Conservation (phyloP, 2,888 invertebrate species). For the Campoletis raptor region DNA sequence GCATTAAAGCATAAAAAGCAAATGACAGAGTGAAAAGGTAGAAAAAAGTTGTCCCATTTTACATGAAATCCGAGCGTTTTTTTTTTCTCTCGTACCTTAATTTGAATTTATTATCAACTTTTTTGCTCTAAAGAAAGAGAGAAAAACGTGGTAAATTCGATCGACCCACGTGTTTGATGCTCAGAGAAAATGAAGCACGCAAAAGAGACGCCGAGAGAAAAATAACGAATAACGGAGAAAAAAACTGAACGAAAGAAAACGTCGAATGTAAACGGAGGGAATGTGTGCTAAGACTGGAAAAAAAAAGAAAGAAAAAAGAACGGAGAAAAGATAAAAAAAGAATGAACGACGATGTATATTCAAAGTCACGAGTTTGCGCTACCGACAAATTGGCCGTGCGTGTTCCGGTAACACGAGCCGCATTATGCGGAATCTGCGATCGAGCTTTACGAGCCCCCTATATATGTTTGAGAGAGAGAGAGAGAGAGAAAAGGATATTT, state of each 20-base stretch:
- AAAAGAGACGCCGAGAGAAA: background rate
- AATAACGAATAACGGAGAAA: background rate
- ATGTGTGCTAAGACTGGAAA: slow-evolving; percentile 45
- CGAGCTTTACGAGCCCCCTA: slow-evolving; percentile 74
- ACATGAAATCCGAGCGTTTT: background rate
- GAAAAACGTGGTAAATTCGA: slow-evolving; percentile 9
- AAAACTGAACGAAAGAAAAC: slow-evolving; percentile 25
- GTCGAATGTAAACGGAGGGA: slow-evolving; percentile 40
- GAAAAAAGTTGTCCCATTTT: background rate
- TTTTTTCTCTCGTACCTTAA: slow-evolving; percentile 29
- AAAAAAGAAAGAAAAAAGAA: slow-evolving; percentile 9
- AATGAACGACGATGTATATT: slow-evolving; percentile 59
- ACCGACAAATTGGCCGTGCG: slow-evolving; percentile 80
- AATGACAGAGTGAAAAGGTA: background rate
- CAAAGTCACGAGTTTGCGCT: slow-evolving; percentile 75
- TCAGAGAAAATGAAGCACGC: background rate
- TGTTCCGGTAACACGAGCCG: slow-evolving; percentile 77
- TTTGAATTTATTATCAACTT: slow-evolving; percentile 59
- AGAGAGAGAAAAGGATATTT: background rate
- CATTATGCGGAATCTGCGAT: slow-evolving; percentile 78
- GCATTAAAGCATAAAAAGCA: background rate
- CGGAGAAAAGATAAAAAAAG: slow-evolving; percentile 28
- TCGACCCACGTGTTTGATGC: slow-evolving; percentile 1
- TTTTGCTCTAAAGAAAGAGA: background rate
- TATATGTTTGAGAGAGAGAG: slow-evolving; percentile 67